Evolutionary conservation across 2,797 vertebrate species (phyloP), one percentile per base, ranked within the genome.

Genomic region (Dermochelys coriacea): DNA sequence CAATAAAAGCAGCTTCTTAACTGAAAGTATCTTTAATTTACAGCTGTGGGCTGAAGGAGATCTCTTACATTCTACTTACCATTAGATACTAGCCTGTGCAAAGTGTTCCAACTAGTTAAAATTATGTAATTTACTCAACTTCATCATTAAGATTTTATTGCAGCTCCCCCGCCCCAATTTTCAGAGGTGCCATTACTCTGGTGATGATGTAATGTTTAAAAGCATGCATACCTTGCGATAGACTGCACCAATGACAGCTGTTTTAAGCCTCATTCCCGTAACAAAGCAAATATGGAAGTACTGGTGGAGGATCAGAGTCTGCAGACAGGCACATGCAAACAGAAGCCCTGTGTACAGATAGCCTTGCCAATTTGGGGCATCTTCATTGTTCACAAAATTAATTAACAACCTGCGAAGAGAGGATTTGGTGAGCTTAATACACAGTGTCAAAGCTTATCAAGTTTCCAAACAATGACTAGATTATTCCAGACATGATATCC

Each of bases 231-330:
- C 99, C 99, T 99, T 99, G 34, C 99, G 98, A 91, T 99, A 99
- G 88, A 99, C 98, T 0, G 99, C 99, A 29, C 99, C 99, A 0
- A 99, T 98, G 91, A 99, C 97, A 4, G 99, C 99, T 0, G 99
- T 99, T 96, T 99, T 99, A 68, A 99, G 97, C 75, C 99, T 98
- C 99, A 99, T 99, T 94, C 99, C 99, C 1, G 99, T 99, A 87
- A 99, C 98, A 34, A 99, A 99, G 97, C 99, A 99, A 93, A 99
- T 99, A 37, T 99, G 99, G 96, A 99, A 99, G 96, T 99, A 99
- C 85, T 98, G 99, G 98, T 99, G 99, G 77, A 99, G 98, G 93
- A 99, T 98, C 61, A 99, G 98, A 0, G 99, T 99, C 98, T 99
- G 99, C 52, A 99, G 94, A 80, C 98, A 99, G 75, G 98, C 98